A percentile compares a stretch with the other conserved stretches of the same genome.
These are phyloP conservation scores for Danionella cerebrum DNA, from an alignment of 2,113 vertebrate species.

Conservation along the genomic window DNA sequence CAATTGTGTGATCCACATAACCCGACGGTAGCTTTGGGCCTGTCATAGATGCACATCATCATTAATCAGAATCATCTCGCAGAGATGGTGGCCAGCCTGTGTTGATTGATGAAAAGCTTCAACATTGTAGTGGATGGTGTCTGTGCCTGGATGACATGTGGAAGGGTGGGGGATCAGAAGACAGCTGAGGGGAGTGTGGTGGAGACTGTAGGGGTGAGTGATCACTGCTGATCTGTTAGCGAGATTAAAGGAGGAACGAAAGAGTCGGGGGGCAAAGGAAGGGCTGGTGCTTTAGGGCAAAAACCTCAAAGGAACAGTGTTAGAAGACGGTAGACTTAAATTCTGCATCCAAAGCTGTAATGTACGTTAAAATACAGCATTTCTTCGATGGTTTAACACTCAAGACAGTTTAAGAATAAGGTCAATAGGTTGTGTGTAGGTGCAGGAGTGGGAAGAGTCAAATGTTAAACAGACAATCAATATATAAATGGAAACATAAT, in stretches of 20 bases:
- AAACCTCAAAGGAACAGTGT: neutral
- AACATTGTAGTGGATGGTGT: conserved; percentile 32
- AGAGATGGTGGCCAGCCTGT: conserved; percentile 17
- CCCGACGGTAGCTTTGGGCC: conserved; percentile 38
- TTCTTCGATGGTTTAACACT: too few relatives aligned
- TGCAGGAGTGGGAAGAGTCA: too few relatives aligned
- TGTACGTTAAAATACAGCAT: too few relatives aligned
- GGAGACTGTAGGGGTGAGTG: conserved; percentile 20
- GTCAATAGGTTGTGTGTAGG: too few relatives aligned
- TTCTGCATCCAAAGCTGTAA: too few relatives aligned
- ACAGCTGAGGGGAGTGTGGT: conserved; percentile 15
- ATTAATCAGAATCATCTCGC: conserved; percentile 62
- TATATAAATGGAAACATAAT: too few relatives aligned
- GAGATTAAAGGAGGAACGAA: neutral
- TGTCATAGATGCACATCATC: conserved; percentile 45
- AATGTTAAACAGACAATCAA: too few relatives aligned
- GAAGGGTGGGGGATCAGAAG: conserved; percentile 26
- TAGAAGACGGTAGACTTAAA: neutral
- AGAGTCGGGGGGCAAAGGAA: neutral
- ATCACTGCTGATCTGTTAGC: conserved; percentile 14
- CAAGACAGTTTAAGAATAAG: too few relatives aligned
- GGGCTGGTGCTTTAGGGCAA: neutral
- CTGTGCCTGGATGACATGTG: conserved; percentile 12
- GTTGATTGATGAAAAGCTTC: conserved; percentile 65
- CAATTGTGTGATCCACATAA: conserved; percentile 47